Evolutionary conservation across 1,140 invertebrate species (phyloP).

Genomic region (Metopolophium dirhodum): DNA sequence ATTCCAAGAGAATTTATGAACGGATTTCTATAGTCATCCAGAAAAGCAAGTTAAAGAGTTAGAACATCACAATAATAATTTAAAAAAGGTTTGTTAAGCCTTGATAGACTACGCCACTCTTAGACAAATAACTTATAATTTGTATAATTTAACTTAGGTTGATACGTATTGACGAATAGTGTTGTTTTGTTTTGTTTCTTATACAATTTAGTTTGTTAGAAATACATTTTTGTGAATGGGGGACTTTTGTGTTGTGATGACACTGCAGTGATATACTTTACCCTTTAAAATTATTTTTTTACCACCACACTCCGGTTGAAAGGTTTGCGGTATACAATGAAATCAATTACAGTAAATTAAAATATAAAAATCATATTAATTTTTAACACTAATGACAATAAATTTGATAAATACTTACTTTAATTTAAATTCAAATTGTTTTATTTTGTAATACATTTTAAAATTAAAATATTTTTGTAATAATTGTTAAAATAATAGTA

Average conservation of each 20-base stretch:
- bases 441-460: not conserved
- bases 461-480: not conserved
- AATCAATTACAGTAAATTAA: not conserved
- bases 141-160: not conserved
- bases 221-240: not conserved
- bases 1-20: not conserved
- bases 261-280: not conserved
- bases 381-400: no score
- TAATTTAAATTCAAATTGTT: not conserved
- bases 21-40: not conserved
- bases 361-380: not conserved
- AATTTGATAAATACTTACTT: no score
- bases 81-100: not conserved
- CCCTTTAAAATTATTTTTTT: not conserved
- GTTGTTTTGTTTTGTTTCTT: not conserved
- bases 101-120: not conserved
- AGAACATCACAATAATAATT: not conserved
- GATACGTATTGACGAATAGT: not conserved
- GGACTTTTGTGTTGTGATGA: not conserved
- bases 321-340: not conserved
- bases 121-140: not conserved
- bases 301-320: not conserved
- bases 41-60: not conserved
- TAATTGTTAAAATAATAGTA: not conserved
- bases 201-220: not conserved